These are phyloP conservation scores for Mythimna ferrago DNA, from an alignment of 2,888 invertebrate species.

Conservation along the genomic window DNA sequence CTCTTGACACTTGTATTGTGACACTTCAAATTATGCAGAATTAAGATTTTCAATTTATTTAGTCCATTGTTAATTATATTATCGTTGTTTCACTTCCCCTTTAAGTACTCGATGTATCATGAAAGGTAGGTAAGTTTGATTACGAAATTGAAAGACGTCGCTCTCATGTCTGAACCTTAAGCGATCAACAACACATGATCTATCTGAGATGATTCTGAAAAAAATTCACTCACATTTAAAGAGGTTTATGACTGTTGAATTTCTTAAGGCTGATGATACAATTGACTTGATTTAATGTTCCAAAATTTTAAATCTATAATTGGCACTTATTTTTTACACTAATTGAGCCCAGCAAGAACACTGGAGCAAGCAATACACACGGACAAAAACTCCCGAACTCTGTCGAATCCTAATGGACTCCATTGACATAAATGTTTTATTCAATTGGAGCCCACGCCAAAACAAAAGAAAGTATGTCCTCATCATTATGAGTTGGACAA, in stretches of 20 bases:
- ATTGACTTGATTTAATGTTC: not conserved
- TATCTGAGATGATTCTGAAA: no score
- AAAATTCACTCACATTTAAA: no score
- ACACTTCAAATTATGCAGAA: slow-evolving; percentile 63
- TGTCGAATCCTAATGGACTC: slow-evolving; percentile 86
- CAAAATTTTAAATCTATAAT: slow-evolving; percentile 7
- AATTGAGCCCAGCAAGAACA: slow-evolving; percentile 67
- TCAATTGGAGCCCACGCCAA: slow-evolving; percentile 86
- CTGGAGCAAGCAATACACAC: slow-evolving; percentile 72
- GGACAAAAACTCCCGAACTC: slow-evolving; percentile 79
- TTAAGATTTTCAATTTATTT: slow-evolving; percentile 23
- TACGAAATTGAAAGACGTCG: not conserved
- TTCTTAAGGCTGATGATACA: not conserved
- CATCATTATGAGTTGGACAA: slow-evolving; percentile 85
- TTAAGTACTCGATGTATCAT: not conserved
- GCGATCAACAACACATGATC: not conserved
- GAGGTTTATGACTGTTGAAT: no score
- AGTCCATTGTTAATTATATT: not conserved
- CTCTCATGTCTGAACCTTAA: not conserved
- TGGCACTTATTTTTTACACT: slow-evolving; percentile 49
- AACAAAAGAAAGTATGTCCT: slow-evolving; percentile 87
- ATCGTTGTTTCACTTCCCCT: not conserved
- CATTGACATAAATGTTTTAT: slow-evolving; percentile 90
- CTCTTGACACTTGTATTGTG: slow-evolving; percentile 73
- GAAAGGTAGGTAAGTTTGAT: not conserved